Percentiles rank a stretch among this genome's conserved stretches.
phyloP scores from a whole-genome alignment of 2,797 vertebrate genomes.

The Limosa lapponica region DNA sequence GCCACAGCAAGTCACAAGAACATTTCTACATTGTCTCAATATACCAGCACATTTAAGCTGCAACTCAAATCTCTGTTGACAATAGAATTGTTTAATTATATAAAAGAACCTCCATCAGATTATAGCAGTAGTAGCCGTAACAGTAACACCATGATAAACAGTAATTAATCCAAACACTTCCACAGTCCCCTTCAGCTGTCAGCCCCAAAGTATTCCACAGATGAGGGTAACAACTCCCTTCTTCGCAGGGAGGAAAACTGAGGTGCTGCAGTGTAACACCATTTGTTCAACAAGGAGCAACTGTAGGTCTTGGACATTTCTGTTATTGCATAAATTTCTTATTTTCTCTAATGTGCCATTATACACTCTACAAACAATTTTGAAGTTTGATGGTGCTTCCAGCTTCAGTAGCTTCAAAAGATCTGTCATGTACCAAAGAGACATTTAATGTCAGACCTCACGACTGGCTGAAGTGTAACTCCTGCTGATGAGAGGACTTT shows the following conservation, averaged over 20 bases:
- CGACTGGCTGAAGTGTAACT: neutral
- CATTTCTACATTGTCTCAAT: neutral
- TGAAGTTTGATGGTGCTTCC: neutral
- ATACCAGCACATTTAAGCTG: neutral
- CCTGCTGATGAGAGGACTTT: neutral
- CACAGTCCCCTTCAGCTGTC: neutral
- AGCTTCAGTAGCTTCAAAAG: constrained; percentile 3
- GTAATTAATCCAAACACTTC: neutral
- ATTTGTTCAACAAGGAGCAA: neutral
- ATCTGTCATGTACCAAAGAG: neutral
- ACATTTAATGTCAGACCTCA: neutral
- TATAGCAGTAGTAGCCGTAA: neutral
- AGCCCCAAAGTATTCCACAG: neutral
- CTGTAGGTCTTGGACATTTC: neutral
- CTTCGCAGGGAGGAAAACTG: neutral
- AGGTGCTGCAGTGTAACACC: neutral
- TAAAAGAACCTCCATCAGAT: neutral
- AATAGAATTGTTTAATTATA: neutral
- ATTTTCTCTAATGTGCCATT: neutral
- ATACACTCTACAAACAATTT: neutral
- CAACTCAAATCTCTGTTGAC: neutral
- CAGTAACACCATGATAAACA: neutral
- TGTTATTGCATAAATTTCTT: neutral
- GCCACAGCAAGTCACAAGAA: neutral
- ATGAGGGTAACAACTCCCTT: neutral